Conservation (phyloP, 2,113 vertebrate species). For the Coptodon bakossiorum region DNA sequence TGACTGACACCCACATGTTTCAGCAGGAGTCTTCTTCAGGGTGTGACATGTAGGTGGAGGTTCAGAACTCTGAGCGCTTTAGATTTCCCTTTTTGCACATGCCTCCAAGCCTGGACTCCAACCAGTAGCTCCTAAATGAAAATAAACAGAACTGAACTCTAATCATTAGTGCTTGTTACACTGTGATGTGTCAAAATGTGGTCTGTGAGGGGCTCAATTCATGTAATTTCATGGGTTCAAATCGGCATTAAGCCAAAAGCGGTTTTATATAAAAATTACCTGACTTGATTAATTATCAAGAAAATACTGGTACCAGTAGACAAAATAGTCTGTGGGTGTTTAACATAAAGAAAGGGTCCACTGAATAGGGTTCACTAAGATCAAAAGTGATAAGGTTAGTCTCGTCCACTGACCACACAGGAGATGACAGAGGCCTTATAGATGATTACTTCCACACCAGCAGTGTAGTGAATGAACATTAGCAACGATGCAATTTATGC, state of each 20-base stretch:
- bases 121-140: neutral
- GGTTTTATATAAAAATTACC: neutral
- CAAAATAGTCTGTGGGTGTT: neutral
- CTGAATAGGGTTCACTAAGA: neutral
- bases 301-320: neutral
- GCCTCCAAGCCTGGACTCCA: neutral
- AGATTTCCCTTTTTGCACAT: neutral
- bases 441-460: conserved; percentile 4
- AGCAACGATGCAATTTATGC: neutral
- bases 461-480: neutral
- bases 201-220: neutral
- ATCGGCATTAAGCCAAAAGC: neutral
- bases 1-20: conserved; percentile 12
- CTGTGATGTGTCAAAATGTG: neutral
- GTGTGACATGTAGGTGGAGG: neutral
- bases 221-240: neutral
- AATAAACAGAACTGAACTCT: neutral
- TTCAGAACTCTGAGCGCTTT: neutral
- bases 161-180: neutral
- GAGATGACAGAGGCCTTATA: neutral
- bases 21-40: neutral
- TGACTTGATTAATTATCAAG: neutral
- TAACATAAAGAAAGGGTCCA: neutral
- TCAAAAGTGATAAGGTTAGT: neutral
- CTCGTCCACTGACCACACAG: neutral